Evolutionary conservation across 2,888 invertebrate species (phyloP).

Genomic region (Aquatica leii): DNA sequence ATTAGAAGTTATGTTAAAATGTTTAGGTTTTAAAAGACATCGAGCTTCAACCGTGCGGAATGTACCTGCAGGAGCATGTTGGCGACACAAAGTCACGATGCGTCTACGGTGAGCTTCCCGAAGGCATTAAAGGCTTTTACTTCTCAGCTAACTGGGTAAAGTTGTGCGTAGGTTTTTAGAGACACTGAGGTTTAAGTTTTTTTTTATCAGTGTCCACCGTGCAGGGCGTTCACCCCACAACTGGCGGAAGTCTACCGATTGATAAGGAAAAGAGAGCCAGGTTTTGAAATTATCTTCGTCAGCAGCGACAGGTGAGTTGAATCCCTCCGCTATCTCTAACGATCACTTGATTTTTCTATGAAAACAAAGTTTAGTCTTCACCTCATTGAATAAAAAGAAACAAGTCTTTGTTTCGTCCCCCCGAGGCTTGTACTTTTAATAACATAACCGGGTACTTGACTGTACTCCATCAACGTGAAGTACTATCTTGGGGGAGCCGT

Average conservation of each 20-base stretch:
- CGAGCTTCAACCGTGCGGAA: conserved; percentile 54
- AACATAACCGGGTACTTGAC: conserved; percentile 28
- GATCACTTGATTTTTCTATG: too few species aligned
- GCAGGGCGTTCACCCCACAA: conserved; percentile 82
- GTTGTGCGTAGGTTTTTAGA: not conserved
- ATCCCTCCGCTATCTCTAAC: too few species aligned
- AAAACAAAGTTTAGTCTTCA: too few species aligned
- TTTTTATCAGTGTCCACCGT: conserved; percentile 81
- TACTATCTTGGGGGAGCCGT: conserved; percentile 38
- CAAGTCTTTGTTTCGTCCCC: not conserved
- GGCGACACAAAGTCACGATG: conserved; percentile 45
- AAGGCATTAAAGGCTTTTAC: conserved; percentile 78
- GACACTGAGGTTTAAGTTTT: not conserved
- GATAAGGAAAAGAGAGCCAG: conserved; percentile 72
- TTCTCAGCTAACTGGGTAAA: conserved; percentile 91
- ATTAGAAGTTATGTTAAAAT: not conserved
- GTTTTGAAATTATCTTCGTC: conserved; percentile 84
- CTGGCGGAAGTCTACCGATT: conserved; percentile 77
- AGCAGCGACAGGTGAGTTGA: conserved; percentile 79
- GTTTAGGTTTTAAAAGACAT: conserved; percentile 63
- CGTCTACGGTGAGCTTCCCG: conserved; percentile 67
- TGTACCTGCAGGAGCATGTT: conserved; percentile 53
- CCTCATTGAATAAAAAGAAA: not conserved
- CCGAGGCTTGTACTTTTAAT: conserved; percentile 33
- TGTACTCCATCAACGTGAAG: conserved; percentile 36